Base-by-base conservation (phyloP, 1,140 invertebrate genomes). In the Episyrphus balteatus region DNA sequence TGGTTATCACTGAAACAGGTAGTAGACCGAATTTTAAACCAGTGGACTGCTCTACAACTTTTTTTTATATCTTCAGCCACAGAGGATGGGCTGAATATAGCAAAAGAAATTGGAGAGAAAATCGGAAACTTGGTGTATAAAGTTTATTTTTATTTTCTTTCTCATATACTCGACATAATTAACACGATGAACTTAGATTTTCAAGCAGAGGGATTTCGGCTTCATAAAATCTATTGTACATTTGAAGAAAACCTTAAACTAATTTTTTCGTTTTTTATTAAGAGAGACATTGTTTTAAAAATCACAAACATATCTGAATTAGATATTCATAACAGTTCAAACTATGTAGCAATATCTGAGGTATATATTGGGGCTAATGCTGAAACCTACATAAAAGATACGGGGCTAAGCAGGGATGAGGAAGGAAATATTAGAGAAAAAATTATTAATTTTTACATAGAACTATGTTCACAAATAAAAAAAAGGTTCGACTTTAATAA, bases 1-100 rank as follows among this genome's bases (percentile, higher is more conserved):
- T 58, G 52, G 49, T 42, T 57, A 7, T 52, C 53, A 21, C 36
- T 53, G 2, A 15, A 31, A 37, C 18, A 14, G n/a, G 55, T 55
- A 8, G 46, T 56, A 10, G 34, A 40, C 2, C 37, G 55, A 34
- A 42, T 42, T 42, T 6, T 26, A 26, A 26, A 8, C 21, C 21
- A 13, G 40, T 42, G 40, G 40, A 5, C 13, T 12, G 40, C 40
- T 5, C 40, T 42, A 6, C 40, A 17, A 17, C 21, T 42, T 3
- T 42, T 15, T 21, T 42, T 42, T 26, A 3, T 42, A 3, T 42
- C 40, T 15, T 42, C n/a, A 15, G 13, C n/a, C 13, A 6, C 18
- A 21, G 40, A 42, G 18, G 19, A 42, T 42, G 40, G 15, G 5
- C 6, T 42, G 6, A 42, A 42, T 6, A 15, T 18, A 6, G 5